phyloP scores from a whole-genome alignment of 2,888 invertebrate species.

The Plebejus argus region DNA sequence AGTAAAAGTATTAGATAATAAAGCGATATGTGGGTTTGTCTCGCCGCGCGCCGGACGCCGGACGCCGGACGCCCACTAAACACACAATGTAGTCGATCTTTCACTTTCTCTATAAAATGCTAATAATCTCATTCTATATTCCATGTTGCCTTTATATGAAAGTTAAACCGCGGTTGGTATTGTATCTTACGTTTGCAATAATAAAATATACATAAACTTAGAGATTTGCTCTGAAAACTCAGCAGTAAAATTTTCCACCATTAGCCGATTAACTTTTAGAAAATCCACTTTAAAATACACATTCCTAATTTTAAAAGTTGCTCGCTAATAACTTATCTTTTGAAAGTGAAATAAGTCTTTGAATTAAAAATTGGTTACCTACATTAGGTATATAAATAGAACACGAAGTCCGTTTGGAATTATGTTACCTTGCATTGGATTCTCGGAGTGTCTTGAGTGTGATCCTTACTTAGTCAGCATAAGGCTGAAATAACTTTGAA shows the following conservation, averaged over 20 bases:
- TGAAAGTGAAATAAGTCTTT: background rate
- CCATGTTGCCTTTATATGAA: constrained; percentile 1
- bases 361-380: background rate
- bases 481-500: background rate
- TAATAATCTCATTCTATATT: constrained; percentile 24
- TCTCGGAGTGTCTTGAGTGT: background rate
- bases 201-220: background rate
- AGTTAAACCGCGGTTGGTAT: constrained; percentile 19
- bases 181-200: background rate
- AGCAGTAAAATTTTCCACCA: background rate
- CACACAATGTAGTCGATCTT: constrained; percentile 20
- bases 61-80: background rate
- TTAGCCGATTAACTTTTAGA: background rate
- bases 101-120: constrained; percentile 30
- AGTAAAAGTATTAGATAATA: constrained; percentile 32
- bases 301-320: no score
- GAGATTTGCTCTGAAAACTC: background rate
- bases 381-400: constrained; percentile 12
- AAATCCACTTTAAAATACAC: background rate
- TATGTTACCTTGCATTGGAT: background rate
- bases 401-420: background rate
- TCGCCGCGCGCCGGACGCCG: background rate
- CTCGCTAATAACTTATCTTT: no score
- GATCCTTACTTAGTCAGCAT: background rate
- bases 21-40: constrained; percentile 16